A percentile compares a stretch with the other conserved stretches of the same genome.
These are phyloP conservation scores for Atractosteus spatula DNA, from an alignment of 2,113 vertebrate species.

Conservation along the genomic window DNA sequence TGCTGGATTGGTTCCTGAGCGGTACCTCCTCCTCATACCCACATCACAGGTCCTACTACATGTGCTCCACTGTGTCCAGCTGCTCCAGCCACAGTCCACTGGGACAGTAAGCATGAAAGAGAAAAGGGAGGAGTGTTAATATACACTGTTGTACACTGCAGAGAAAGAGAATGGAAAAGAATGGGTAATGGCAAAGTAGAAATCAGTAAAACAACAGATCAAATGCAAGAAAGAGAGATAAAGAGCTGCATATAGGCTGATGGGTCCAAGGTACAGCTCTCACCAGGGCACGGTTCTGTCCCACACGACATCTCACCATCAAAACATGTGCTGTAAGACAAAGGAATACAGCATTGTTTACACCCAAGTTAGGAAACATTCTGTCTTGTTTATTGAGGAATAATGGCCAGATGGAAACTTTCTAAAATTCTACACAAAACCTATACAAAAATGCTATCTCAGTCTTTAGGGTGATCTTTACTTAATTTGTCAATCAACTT, in stretches of 20 bases:
- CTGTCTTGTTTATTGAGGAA: too few species aligned
- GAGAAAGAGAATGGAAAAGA: background rate
- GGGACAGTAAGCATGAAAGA: background rate
- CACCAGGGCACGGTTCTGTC: constrained; percentile 69
- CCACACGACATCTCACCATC: constrained; percentile 77
- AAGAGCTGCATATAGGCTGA: background rate
- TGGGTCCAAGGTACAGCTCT: constrained; percentile 10
- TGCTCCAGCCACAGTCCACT: constrained; percentile 85
- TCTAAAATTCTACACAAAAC: constrained; percentile 4
- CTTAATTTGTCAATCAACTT: too few species aligned
- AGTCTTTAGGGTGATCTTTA: too few species aligned
- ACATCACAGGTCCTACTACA: constrained; percentile 81
- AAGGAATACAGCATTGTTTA: background rate
- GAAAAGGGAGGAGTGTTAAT: background rate
- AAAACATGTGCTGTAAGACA: constrained; percentile 66
- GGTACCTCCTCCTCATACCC: constrained; percentile 71
- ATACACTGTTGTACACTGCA: background rate
- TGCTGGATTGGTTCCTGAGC: constrained; percentile 63
- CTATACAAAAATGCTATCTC: constrained; percentile 15
- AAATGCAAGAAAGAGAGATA: background rate
- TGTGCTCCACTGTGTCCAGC: constrained; percentile 76
- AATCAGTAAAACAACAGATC: background rate
- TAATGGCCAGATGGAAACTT: too few species aligned
- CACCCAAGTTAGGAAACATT: too few species aligned
- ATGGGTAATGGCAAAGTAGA: background rate